Base-by-base conservation (phyloP, 2,888 invertebrate genomes). In the Drepanosiphum platanoidis region DNA sequence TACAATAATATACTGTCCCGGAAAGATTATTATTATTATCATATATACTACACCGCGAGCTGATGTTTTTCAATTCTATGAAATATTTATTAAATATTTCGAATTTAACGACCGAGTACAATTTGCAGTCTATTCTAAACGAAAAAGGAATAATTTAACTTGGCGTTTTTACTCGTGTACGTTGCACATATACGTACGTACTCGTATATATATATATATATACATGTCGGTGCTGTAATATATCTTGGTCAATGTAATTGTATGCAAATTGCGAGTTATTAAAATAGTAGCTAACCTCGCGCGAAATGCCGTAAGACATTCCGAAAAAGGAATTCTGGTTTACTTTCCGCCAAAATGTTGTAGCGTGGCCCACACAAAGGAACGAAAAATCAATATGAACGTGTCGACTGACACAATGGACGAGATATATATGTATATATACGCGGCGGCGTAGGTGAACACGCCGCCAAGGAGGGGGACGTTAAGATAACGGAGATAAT, bases 371-470 rank as follows among this genome's bases (percentile, higher is more conserved):
- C 61, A n/a, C n/a, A n/a, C n/a, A n/a, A n/a, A n/a, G n/a, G 52
- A 80, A 52, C 15, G 30, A 72, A 82, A 81, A 82, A 82, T 82
- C 82, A 82, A 82, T 82, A 82, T n/a, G n/a, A 61, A 82, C 82
- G 64, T 82, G 82, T 82, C 71, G 82, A 72, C 82, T 3, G 71
- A 34, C 82, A 64, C 72, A 81, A 58, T 71, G 58, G 32, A 34
- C 46, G 68, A 42, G 68, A 27, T 13, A n/a, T n/a, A n/a, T n/a
- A n/a, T n/a, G n/a, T n/a, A n/a, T n/a, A n/a, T n/a, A n/a, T 64
- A 42, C 18, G n/a, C 27, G 9, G n/a, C 27, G 9, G 66, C 34
- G 34, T 36, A 27, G 9, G 7, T 75, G 27, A 13, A 36, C 36
- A n/a, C n/a, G n/a, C n/a, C 15, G 64, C 27, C 27, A 27, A 30